These are phyloP conservation scores for Drosophila pseudoananassae DNA, from an alignment of 1,140 invertebrate genomes.

Conservation along the genomic window DNA sequence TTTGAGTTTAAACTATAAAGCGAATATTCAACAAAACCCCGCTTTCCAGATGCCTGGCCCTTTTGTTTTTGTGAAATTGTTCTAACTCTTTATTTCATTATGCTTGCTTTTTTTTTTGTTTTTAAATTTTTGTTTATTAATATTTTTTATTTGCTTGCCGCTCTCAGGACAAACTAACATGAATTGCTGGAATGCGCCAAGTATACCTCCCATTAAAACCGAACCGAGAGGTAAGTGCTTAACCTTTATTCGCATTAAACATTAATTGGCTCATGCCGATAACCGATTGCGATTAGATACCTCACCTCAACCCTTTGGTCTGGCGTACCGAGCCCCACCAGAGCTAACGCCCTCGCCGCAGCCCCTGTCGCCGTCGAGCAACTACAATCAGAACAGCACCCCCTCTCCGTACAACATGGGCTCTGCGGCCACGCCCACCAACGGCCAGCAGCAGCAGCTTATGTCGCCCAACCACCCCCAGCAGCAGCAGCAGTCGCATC, in stretches of 20 bases:
- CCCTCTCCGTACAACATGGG: constrained; percentile 77
- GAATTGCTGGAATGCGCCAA: constrained; percentile 76
- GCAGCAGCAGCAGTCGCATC: constrained; percentile 58
- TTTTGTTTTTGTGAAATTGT: neutral
- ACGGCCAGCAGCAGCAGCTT: constrained; percentile 61
- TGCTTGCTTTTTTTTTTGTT: constrained; percentile 8
- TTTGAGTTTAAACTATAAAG: neutral
- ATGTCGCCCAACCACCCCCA: constrained; percentile 61
- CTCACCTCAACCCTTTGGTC: constrained; percentile 76
- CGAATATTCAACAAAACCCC: neutral
- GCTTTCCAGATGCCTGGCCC: neutral
- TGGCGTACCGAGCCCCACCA: constrained; percentile 65
- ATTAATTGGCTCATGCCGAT: neutral
- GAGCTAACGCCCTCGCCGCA: constrained; percentile 81
- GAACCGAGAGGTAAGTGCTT: constrained; percentile 75
- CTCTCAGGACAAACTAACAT: constrained; percentile 67
- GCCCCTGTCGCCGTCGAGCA: constrained; percentile 76
- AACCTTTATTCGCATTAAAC: neutral
- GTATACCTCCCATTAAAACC: constrained; percentile 79
- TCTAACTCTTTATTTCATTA: constrained; percentile 1
- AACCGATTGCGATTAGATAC: constrained; percentile 49
- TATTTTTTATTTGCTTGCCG: constrained; percentile 25
- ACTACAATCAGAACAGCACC: constrained; percentile 76
- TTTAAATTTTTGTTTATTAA: constrained; percentile 1
- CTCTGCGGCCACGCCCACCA: constrained; percentile 34